These are phyloP conservation scores for Caerostris darwini DNA, from an alignment of 1,140 invertebrate genomes.

Conservation along the genomic window DNA sequence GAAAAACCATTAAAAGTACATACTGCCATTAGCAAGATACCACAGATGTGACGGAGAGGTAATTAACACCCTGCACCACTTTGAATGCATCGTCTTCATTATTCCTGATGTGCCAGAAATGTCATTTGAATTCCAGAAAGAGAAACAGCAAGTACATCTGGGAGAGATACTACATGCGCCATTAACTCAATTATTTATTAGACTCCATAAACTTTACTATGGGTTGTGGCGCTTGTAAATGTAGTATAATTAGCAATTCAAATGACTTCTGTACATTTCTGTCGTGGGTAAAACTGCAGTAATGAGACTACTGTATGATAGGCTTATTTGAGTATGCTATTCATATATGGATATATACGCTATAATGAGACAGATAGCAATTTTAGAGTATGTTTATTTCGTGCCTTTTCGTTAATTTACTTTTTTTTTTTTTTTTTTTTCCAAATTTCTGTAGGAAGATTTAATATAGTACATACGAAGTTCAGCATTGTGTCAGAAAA, in stretches of 20 bases:
- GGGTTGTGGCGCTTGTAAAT: not conserved
- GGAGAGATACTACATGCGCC: not conserved
- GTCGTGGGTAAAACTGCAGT: too few relatives aligned
- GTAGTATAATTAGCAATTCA: not conserved
- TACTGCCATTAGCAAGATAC: not conserved
- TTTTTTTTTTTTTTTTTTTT: too few relatives aligned
- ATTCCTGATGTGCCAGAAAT: not conserved
- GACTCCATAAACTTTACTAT: not conserved
- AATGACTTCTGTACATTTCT: not conserved
- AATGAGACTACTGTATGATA: too few relatives aligned
- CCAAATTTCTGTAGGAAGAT: too few relatives aligned
- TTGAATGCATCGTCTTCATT: not conserved
- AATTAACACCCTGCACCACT: not conserved
- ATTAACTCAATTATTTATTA: conserved; percentile 4
- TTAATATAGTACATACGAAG: too few relatives aligned
- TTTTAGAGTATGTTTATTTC: too few relatives aligned
- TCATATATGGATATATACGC: too few relatives aligned
- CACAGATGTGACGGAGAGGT: not conserved
- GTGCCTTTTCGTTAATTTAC: too few relatives aligned
- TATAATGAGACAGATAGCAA: too few relatives aligned
- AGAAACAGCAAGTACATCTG: not conserved
- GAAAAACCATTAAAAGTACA: not conserved
- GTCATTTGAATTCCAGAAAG: not conserved
- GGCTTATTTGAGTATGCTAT: too few relatives aligned
- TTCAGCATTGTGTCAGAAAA: too few relatives aligned